Evolutionary conservation across 2,888 invertebrate genomes (phyloP).

Genomic region (Stegophylla sp.): DNA sequence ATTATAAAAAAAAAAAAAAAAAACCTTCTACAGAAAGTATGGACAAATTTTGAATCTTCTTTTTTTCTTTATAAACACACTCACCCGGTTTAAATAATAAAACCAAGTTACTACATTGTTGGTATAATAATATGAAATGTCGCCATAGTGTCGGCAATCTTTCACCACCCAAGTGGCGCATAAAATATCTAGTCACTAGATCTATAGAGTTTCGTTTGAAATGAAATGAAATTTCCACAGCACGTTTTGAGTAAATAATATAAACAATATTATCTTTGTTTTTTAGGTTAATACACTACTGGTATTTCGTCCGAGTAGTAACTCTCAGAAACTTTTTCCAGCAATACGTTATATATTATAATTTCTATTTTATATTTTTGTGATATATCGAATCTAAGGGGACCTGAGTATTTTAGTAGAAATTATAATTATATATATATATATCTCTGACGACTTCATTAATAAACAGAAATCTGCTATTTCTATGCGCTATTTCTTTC

Average conservation of each 20-base stretch:
- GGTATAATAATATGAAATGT: neutral
- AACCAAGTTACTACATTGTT: neutral
- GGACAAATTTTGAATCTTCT: neutral
- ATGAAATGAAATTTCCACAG: slow-evolving; percentile 21
- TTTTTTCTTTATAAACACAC: neutral
- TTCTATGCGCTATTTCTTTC: no score
- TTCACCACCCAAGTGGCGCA: slow-evolving; percentile 32
- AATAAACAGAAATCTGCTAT: no score
- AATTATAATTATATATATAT: no score
- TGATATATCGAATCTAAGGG: neutral
- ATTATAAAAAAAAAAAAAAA: neutral
- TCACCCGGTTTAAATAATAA: neutral
- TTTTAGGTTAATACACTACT: no score
- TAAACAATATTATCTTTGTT: slow-evolving; percentile 13
- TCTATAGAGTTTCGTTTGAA: slow-evolving; percentile 38
- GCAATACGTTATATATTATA: neutral
- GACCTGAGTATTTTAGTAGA: neutral
- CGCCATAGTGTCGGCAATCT: slow-evolving; percentile 13
- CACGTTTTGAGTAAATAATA: slow-evolving; percentile 12
- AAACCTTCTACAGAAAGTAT: neutral
- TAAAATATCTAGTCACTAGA: slow-evolving; percentile 24
- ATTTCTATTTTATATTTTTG: no score
- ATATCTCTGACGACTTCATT: no score
- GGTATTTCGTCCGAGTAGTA: neutral
- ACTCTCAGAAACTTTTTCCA: neutral